Conservation (phyloP, 2,888 invertebrate species). For the Incurvaria masculella region DNA sequence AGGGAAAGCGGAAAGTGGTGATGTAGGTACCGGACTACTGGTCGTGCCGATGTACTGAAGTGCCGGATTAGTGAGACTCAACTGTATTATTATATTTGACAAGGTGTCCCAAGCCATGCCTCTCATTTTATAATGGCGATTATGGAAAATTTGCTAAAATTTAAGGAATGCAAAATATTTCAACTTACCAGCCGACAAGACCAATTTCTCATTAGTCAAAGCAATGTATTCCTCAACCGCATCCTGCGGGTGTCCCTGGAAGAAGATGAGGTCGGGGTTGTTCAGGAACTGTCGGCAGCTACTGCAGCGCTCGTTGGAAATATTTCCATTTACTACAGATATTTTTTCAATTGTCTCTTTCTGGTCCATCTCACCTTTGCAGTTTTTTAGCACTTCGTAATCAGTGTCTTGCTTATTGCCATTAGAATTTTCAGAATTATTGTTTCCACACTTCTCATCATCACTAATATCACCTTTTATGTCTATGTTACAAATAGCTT, state of each 20-base stretch:
- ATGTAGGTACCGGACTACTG: too few species aligned
- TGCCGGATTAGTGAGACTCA: too few species aligned
- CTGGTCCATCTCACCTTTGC: too few species aligned
- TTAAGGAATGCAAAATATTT: slow-evolving; percentile 2
- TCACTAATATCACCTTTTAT: neutral
- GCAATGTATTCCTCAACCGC: slow-evolving; percentile 75
- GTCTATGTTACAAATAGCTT: too few species aligned
- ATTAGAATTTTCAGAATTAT: slow-evolving; percentile 5
- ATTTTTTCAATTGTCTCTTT: too few species aligned
- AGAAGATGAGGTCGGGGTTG: slow-evolving; percentile 53
- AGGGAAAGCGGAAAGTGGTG: neutral
- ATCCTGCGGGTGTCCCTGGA: slow-evolving; percentile 73
- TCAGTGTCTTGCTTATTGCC: too few species aligned
- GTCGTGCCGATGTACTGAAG: too few species aligned
- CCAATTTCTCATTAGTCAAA: slow-evolving; percentile 69
- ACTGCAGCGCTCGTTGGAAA: slow-evolving; percentile 33
- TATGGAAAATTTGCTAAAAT: slow-evolving; percentile 1
- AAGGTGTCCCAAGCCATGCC: neutral
- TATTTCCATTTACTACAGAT: neutral
- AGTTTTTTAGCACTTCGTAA: too few species aligned
- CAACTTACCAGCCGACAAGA: slow-evolving; percentile 63
- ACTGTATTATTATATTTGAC: neutral
- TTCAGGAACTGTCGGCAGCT: slow-evolving; percentile 46
- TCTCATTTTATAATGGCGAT: slow-evolving; percentile 1
- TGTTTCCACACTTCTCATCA: slow-evolving; percentile 2